These are phyloP conservation scores for Drosophila acutilabella DNA, from an alignment of 2,888 invertebrate genomes.

Conservation along the genomic window DNA sequence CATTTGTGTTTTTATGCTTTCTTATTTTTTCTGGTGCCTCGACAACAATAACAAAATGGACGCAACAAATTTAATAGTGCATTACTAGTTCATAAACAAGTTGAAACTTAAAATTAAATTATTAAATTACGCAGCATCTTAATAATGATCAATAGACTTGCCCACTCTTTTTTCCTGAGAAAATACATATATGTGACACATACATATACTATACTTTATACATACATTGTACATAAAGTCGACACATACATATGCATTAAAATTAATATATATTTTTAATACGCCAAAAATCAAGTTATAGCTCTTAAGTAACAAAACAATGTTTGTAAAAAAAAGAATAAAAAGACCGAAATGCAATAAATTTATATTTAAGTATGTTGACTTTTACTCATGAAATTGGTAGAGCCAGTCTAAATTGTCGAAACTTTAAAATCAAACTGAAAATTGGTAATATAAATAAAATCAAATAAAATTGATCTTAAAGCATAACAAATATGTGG, in stretches of 20 bases:
- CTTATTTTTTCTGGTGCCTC: conserved; percentile 55
- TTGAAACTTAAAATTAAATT: conserved; percentile 47
- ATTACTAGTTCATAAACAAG: conserved; percentile 74
- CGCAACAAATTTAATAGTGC: conserved; percentile 75
- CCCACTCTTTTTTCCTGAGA: conserved; percentile 32
- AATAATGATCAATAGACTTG: conserved; percentile 44
- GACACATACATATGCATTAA: conserved; percentile 21
- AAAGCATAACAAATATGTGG: conserved; percentile 48
- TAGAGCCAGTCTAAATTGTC: conserved; percentile 32
- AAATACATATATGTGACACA: conserved; percentile 50
- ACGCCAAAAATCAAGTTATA: conserved; percentile 63
- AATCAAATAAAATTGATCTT: conserved; percentile 17
- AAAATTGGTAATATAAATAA: conserved; percentile 41
- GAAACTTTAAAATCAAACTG: conserved; percentile 57
- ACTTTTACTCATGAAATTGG: conserved; percentile 32
- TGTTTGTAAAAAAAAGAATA: conserved; percentile 14
- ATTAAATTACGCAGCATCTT: conserved; percentile 36
- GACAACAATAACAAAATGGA: conserved; percentile 36
- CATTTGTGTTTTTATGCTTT: conserved; percentile 36
- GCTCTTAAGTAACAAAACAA: conserved; percentile 32
- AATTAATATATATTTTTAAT: conserved; percentile 64
- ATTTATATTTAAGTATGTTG: conserved; percentile 58
- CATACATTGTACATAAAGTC: conserved; percentile 19
- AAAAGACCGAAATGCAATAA: conserved; percentile 49
- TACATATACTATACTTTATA: conserved; percentile 14